Percentiles rank a stretch among this genome's conserved stretches.
Conservation (phyloP, 2,888 invertebrate species). For the Entomobrya multifasciata region DNA sequence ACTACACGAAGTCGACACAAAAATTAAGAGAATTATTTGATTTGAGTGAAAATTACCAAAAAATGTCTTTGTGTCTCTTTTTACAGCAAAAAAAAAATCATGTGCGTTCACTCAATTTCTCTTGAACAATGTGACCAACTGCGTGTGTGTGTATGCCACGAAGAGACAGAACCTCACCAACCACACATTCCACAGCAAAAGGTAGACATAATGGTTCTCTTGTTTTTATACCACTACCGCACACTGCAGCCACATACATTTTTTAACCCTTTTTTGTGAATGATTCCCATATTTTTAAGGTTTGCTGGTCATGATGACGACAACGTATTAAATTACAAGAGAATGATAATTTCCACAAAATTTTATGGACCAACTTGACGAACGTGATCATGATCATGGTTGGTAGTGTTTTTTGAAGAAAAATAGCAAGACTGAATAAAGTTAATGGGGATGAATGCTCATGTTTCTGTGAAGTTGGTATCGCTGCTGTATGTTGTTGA, state of each 20-base stretch:
- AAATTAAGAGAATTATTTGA: conserved; percentile 23
- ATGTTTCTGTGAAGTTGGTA: conserved; percentile 46
- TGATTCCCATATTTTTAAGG: conserved; percentile 67
- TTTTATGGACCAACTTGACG: conserved; percentile 67
- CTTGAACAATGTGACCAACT: background rate
- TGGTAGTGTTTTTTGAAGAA: conserved; percentile 38
- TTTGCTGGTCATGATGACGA: conserved; percentile 73
- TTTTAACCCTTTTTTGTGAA: conserved; percentile 43
- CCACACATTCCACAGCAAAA: conserved; percentile 22
- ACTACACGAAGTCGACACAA: background rate
- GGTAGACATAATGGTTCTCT: conserved; percentile 3
- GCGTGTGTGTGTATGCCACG: conserved; percentile 5
- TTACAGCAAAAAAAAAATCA: background rate
- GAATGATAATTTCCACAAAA: conserved; percentile 68
- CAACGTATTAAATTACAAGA: conserved; percentile 70
- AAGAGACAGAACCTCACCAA: no score
- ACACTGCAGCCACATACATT: conserved; percentile 1
- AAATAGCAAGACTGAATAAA: conserved; percentile 57
- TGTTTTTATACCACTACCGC: conserved; percentile 20
- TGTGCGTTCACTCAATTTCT: conserved; percentile 10
- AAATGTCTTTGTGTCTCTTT: conserved; percentile 25
- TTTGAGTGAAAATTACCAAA: conserved; percentile 29
- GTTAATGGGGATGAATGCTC: conserved; percentile 64
- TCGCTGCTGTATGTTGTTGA: conserved; percentile 18
- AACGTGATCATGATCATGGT: conserved; percentile 70